A percentile compares a stretch with the other conserved stretches of the same genome.
Evolutionary conservation across 2,113 vertebrate genomes (phyloP).

Genomic region (Actenoides hombroni): DNA sequence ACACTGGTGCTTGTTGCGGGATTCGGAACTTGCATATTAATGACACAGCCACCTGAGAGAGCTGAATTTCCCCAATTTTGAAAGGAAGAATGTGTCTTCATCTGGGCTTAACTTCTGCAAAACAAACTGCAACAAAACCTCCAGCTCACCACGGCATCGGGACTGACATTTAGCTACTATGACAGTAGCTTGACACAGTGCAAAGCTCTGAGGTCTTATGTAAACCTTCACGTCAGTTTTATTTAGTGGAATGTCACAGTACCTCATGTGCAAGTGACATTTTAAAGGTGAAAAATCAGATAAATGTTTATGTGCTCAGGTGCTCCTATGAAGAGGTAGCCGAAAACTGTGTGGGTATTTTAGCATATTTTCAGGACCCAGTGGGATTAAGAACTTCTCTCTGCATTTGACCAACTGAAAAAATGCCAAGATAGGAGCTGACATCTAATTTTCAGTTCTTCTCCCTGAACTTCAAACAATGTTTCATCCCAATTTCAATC

Average conservation of each 20-base stretch:
- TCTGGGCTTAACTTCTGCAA: background rate
- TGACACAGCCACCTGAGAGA: background rate
- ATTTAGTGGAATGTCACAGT: background rate
- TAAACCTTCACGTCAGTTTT: background rate
- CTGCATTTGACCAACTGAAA: background rate
- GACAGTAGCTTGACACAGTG: background rate
- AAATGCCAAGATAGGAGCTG: background rate
- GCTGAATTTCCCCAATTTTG: background rate
- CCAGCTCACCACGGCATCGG: rapidly evolving
- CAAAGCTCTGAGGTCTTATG: background rate
- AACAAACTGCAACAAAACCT: background rate
- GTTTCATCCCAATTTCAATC: background rate
- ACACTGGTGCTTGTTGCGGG: no score
- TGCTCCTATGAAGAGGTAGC: background rate
- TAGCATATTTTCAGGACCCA: rapidly evolving
- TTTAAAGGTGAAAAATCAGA: background rate
- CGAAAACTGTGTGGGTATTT: background rate
- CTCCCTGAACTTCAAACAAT: background rate
- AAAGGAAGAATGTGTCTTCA: background rate
- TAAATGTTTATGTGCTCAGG: background rate
- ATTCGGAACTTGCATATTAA: no score
- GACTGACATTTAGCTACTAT: background rate
- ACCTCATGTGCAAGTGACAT: background rate
- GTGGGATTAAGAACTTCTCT: background rate
- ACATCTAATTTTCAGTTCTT: background rate